Evolutionary conservation across 35 echinoderm and acorn worm genomes (phyloP).

Genomic region (Apostichopus californicus): DNA sequence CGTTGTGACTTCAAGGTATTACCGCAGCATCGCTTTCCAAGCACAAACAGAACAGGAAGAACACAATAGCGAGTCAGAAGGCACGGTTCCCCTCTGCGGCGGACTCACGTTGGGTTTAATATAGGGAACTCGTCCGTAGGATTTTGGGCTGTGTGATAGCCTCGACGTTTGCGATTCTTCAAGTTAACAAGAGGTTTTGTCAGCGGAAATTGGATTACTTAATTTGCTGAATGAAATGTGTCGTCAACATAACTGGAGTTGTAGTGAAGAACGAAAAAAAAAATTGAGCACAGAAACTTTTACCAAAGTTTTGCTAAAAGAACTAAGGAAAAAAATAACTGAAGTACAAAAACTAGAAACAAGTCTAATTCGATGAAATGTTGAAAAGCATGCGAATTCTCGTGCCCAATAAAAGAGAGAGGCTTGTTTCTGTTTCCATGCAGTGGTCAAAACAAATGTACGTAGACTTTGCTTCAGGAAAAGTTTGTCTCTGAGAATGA

Average conservation of each 20-base stretch:
- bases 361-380: background rate
- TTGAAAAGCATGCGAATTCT: background rate
- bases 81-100: slow-evolving; percentile 17
- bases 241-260: background rate
- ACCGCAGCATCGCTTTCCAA: slow-evolving; percentile 12
- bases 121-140: slow-evolving; percentile 17
- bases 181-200: background rate
- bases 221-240: background rate
- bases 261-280: background rate
- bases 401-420: too few relatives aligned
- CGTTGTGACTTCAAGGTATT: background rate
- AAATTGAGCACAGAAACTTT: background rate
- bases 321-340: background rate
- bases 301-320: background rate
- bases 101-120: slow-evolving; percentile 6
- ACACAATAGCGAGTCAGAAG: slow-evolving; percentile 5
- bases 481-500: slow-evolving; percentile 12
- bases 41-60: background rate
- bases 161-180: slow-evolving; percentile 2
- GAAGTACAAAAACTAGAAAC: background rate
- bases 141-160: background rate
- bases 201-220: slow-evolving; percentile 30
- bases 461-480: slow-evolving; percentile 16
- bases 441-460: background rate
- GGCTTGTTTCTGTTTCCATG: background rate